Evolutionary conservation across 2,888 invertebrate genomes (phyloP).

Genomic region (Rhamnusium bicolor): DNA sequence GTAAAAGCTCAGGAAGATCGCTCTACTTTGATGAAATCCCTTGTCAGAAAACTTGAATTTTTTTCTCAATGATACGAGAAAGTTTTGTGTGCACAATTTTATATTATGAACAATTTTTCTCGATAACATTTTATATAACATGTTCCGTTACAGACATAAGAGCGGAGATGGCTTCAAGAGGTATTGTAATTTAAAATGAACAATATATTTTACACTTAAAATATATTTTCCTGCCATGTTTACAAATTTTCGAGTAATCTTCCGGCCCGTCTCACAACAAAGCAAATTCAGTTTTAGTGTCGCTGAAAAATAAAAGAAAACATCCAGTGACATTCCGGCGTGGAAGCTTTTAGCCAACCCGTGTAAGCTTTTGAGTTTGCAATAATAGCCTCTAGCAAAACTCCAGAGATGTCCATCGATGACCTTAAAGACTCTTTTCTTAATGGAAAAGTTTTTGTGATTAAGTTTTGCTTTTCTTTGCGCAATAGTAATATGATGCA

Average conservation of each 20-base stretch:
- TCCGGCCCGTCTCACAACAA: neutral
- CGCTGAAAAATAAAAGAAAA: slow-evolving; percentile 15
- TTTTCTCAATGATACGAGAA: too few species aligned
- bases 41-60: too few species aligned
- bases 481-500: neutral
- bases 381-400: slow-evolving; percentile 16
- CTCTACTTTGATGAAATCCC: too few species aligned
- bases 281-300: slow-evolving; percentile 7
- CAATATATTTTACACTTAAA: too few species aligned
- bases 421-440: slow-evolving; percentile 11
- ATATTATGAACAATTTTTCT: too few species aligned
- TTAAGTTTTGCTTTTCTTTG: neutral
- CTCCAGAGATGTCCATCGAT: slow-evolving; percentile 9
- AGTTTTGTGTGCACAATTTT: too few species aligned
- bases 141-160: too few species aligned
- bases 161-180: too few species aligned
- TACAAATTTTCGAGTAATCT: neutral
- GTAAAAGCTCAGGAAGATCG: too few species aligned
- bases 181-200: too few species aligned
- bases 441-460: slow-evolving; percentile 18
- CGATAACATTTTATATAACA: too few species aligned
- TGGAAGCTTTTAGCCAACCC: slow-evolving; percentile 17
- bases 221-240: too few species aligned
- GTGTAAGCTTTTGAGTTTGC: slow-evolving; percentile 6
- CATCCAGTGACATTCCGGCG: slow-evolving; percentile 6